A percentile compares a stretch with the other conserved stretches of the same genome.
phyloP scores from a whole-genome alignment of 1,140 invertebrate genomes.

The Euschistus heros region DNA sequence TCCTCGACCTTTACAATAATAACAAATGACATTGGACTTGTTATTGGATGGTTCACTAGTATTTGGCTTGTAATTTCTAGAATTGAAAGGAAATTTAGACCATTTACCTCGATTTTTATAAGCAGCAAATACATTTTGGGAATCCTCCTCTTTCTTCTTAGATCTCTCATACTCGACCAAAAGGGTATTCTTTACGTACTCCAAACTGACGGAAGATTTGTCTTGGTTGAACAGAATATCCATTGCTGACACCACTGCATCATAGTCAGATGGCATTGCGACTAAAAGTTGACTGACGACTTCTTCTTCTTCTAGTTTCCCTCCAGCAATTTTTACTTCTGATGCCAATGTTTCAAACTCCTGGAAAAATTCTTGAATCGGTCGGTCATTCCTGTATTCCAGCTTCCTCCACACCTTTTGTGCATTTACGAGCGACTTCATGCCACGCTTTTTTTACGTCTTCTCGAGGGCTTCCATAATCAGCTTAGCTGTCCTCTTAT shows the following conservation, averaged over 20 bases:
- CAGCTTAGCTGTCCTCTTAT: background rate
- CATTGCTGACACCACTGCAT: background rate
- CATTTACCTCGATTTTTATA: background rate
- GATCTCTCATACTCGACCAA: background rate
- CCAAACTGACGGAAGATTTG: too few relatives aligned
- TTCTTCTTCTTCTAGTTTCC: background rate
- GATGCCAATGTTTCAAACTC: background rate
- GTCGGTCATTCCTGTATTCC: too few relatives aligned
- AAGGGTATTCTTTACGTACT: background rate
- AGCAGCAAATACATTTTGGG: background rate
- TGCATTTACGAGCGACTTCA: background rate
- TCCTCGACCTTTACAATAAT: background rate
- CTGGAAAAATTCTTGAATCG: background rate
- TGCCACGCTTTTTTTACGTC: background rate
- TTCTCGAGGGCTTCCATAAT: too few relatives aligned
- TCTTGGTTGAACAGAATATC: background rate
- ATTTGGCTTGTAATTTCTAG: background rate
- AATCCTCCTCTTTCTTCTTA: background rate
- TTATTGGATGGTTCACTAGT: background rate
- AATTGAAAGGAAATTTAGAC: background rate
- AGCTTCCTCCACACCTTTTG: background rate
- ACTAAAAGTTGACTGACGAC: background rate
- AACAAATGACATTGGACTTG: too few relatives aligned
- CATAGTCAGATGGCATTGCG: background rate
- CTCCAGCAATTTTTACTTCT: background rate